Evolutionary conservation across 2,888 invertebrate species (phyloP).

Genomic region (Nysson spinosus): DNA sequence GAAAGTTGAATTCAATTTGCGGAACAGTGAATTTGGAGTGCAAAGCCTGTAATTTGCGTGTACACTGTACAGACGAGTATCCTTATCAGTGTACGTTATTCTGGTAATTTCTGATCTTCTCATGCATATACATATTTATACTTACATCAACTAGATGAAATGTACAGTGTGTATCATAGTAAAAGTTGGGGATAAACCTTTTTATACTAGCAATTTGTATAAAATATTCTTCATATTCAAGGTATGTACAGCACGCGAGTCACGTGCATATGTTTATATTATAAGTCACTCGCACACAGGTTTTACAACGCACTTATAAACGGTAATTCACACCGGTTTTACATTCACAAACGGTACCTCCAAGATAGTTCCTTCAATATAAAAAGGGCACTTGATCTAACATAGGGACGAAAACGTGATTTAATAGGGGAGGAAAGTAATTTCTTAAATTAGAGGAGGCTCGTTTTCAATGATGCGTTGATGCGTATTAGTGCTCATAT

Average conservation of each 20-base stretch:
- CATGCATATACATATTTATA: slow-evolving; percentile 57
- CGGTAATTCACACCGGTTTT: slow-evolving; percentile 11
- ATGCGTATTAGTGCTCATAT: slow-evolving; percentile 7
- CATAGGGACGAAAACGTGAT: slow-evolving; percentile 56
- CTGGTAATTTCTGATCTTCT: slow-evolving; percentile 44
- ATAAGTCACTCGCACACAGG: slow-evolving; percentile 34
- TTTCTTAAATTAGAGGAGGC: slow-evolving; percentile 20
- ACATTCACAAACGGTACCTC: slow-evolving; percentile 36
- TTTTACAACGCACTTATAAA: slow-evolving; percentile 11
- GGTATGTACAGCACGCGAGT: slow-evolving; percentile 65
- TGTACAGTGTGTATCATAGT: slow-evolving; percentile 58
- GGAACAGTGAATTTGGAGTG: no score
- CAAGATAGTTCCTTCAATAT: slow-evolving; percentile 64
- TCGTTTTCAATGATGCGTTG: slow-evolving; percentile 7
- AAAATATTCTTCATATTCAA: slow-evolving; percentile 73
- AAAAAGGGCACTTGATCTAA: slow-evolving; percentile 74
- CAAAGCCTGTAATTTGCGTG: no score
- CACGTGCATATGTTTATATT: slow-evolving; percentile 41
- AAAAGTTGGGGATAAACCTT: slow-evolving; percentile 61
- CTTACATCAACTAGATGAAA: slow-evolving; percentile 63
- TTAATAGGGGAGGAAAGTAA: slow-evolving; percentile 10
- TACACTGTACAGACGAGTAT: slow-evolving; percentile 21
- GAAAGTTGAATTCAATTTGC: no score
- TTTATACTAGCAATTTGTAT: slow-evolving; percentile 72
- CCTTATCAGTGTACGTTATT: slow-evolving; percentile 58